phyloP scores from a whole-genome alignment of 1,140 invertebrate species.

The Druon quercuslanigerum region DNA sequence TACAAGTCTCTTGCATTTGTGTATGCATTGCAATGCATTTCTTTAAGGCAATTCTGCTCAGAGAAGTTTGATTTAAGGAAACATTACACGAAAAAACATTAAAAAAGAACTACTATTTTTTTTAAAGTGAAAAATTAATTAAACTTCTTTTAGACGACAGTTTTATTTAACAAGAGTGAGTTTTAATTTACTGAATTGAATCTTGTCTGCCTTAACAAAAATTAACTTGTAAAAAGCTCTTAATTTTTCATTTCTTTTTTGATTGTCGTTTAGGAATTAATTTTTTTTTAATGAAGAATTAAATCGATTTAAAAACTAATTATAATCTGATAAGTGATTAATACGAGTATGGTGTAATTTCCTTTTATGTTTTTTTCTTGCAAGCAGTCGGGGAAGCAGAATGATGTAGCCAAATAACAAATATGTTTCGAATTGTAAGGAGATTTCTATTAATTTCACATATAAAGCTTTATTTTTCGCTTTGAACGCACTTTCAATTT shows the following conservation, averaged over 20 bases:
- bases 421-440: slow-evolving; percentile 72
- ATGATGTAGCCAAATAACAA: slow-evolving; percentile 74
- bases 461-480: slow-evolving; percentile 17
- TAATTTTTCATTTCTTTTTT: background rate
- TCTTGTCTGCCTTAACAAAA: too few species aligned
- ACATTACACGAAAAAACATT: background rate
- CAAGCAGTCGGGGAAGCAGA: slow-evolving; percentile 74
- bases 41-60: slow-evolving; percentile 6
- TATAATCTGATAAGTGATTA: background rate
- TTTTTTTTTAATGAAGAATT: background rate
- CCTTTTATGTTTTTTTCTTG: slow-evolving; percentile 70
- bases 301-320: background rate
- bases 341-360: slow-evolving; percentile 60
- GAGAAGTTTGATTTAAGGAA: slow-evolving; percentile 1
- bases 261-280: background rate
- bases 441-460: slow-evolving; percentile 60
- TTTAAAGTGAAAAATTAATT: too few species aligned
- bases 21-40: background rate
- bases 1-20: background rate
- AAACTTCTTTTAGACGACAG: too few species aligned
- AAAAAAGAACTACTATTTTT: background rate
- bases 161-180: too few species aligned
- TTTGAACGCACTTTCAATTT: slow-evolving; percentile 28
- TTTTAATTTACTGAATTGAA: too few species aligned
- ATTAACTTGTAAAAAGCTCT: too few species aligned